A percentile compares a stretch with the other conserved stretches of the same genome.
phyloP scores from a whole-genome alignment of 2,797 vertebrate genomes.

The Falco biarmicus region DNA sequence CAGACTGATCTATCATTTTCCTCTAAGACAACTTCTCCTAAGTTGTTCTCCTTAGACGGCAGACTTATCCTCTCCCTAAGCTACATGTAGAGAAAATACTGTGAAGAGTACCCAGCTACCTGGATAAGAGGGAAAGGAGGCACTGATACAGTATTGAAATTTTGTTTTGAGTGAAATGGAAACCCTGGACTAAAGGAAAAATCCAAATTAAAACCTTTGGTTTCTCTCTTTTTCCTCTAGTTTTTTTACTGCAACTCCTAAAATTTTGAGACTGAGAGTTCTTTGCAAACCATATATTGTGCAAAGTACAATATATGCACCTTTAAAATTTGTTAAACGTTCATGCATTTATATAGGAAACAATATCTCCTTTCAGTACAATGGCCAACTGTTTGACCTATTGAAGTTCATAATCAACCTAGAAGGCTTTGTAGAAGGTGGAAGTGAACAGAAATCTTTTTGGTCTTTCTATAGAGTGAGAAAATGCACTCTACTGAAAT shows the following conservation, averaged over 20 bases:
- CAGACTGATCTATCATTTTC: background rate
- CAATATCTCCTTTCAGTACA: background rate
- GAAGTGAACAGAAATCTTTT: constrained; percentile 39
- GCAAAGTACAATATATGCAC: background rate
- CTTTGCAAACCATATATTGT: background rate
- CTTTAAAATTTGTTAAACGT: constrained; percentile 14
- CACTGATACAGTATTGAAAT: background rate
- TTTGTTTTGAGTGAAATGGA: background rate
- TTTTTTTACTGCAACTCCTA: background rate
- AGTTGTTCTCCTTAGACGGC: background rate
- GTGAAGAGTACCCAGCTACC: background rate
- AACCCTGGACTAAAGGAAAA: background rate
- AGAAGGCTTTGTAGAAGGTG: constrained; percentile 23
- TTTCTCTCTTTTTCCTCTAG: background rate
- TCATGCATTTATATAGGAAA: constrained; percentile 33
- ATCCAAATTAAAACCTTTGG: background rate
- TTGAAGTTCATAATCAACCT: constrained; percentile 12
- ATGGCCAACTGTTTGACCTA: constrained; percentile 5
- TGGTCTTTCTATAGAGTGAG: constrained; percentile 50
- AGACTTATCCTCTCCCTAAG: background rate
- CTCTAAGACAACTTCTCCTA: background rate
- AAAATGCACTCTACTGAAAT: constrained; percentile 32
- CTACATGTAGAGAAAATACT: background rate
- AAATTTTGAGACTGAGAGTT: background rate
- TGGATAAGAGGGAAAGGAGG: background rate